Base-by-base conservation (phyloP, 2,797 vertebrate genomes). In the Bryconaethiops microstoma region DNA sequence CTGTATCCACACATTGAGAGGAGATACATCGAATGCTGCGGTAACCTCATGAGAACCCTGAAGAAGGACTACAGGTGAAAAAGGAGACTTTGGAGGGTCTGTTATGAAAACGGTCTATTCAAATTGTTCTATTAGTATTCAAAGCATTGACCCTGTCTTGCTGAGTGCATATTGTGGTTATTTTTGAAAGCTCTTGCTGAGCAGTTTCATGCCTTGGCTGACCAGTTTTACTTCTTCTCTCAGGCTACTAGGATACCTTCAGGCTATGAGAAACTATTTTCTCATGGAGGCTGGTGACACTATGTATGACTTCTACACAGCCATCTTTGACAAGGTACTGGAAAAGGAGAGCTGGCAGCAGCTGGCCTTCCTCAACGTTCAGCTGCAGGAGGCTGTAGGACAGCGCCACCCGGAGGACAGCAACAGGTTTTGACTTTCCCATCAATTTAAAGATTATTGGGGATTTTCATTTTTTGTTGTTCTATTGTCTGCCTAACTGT, bases 201-300 rank as follows among this genome's bases (percentile, higher is more conserved):
- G 21, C 40, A 10, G 39, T 73, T 57, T 57, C 25, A 21, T 57
- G 52, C 17, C 52, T 29, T 55, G 7, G 7, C 25, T 73, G 25
- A 25, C 2, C 7, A 13, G 1, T n/a, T 17, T 73, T 1, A 39
- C n/a, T 57, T 35, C 16, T 17, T 64, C 29, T 14, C 40, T 42
- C 83, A 99, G 97, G 86, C 88, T 99, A 76, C 92, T 99, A 77
- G 98, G 97, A 67, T 98, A 98, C 88, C 94, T 99, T 65, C 97
- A 99, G 69, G 97, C 97, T 16, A 99, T 99, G 98, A 97, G 98
- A 84, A 98, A 98, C 90, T 99, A 99, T 87, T 99, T 99, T 89
- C 92, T 99, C 79, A 94, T 99, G 90, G 97, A 99, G 90, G 97
- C 97, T 10, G 98, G 98, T 55, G 98, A 99, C 91, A 99, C 97